Evolutionary conservation across 2,113 vertebrate species (phyloP), one percentile per base, ranked within the genome.

Genomic region (Microcebus murinus): DNA sequence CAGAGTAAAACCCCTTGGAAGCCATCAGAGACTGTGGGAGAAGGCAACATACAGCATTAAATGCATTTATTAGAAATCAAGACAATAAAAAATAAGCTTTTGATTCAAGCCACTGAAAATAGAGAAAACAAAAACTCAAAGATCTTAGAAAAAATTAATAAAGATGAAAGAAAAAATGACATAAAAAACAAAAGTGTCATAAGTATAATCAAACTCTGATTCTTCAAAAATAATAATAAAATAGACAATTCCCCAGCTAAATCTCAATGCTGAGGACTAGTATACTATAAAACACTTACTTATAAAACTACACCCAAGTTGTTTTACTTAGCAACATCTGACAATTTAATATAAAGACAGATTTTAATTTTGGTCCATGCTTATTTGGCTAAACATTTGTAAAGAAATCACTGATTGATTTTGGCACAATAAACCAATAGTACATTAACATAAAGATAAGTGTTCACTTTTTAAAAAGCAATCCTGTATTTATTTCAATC

Each of bases 181-280:
- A 34, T 0, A 68, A n/a, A 70, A 87, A 93, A 29, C 25, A 89
- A 92, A 89, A 92, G 65, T 42, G 65, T 20, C 6, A 27, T 86
- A 36, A 90, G 36, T 68, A 79, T 90, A 94, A 90, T 63, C 8
- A 94, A 88, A 95, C 42, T 61, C 27, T 84, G 39, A 83, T n/a
- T 87, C 70, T 83, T n/a, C 29, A 31, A 85, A 68, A 68, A 73
- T 4, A 73, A 70, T 20, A 63, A 65, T 13, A 85, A 59, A 81
- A 42, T 5, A 55, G n/a, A 83, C 20, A 52, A 85, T 12, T 81
- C 31, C 36, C 34, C 27, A 87, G n/a, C 52, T 71, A 77, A 67
- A 14, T 81, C 42, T 74, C 65, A 63, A 65, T 12, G 45, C 31
- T 59, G 23, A 87, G 45, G 23, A 90, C 36, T 11, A 50, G 1